Conservation (phyloP, 2,113 vertebrate genomes). For the Coryphaenoides rupestris region DNA sequence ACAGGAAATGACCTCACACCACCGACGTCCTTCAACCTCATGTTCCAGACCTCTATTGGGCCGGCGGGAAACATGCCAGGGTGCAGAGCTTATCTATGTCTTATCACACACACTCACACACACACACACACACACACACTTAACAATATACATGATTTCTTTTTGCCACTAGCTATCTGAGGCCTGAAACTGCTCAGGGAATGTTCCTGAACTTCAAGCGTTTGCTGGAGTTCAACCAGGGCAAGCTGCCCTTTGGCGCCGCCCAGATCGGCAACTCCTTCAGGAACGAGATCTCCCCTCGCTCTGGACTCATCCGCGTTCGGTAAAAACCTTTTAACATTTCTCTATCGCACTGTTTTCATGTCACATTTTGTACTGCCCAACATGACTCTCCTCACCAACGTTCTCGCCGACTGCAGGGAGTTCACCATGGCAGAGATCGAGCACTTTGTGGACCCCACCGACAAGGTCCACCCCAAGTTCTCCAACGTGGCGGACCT, state of each 20-base stretch:
- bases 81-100: conserved; percentile 61
- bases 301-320: conserved; percentile 95
- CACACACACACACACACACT: too few relatives aligned
- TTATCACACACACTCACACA: too few relatives aligned
- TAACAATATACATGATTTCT: not conserved
- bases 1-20: conserved; percentile 93
- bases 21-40: conserved; percentile 94
- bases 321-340: conserved; percentile 69
- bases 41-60: conserved; percentile 98
- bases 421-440: conserved; percentile 99
- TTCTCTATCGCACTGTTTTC: not conserved
- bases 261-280: conserved; percentile 99
- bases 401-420: conserved; percentile 56
- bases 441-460: conserved; percentile 97
- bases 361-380: not conserved
- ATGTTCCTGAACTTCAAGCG: conserved; percentile 99
- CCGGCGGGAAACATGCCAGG: conserved; percentile 95
- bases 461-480: conserved; percentile 90
- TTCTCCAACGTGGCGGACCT: conserved; percentile 87
- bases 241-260: conserved; percentile 94
- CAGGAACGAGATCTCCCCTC: conserved; percentile 96
- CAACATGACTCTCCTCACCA: not conserved
- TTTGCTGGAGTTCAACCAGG: conserved; percentile 97
- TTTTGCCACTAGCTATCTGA: conserved; percentile 84
- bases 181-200: conserved; percentile 98